Percentiles rank a stretch among this genome's conserved stretches.
Evolutionary conservation across 1,140 invertebrate genomes (phyloP).

Genomic region (Pogonognathellus flavescens): DNA sequence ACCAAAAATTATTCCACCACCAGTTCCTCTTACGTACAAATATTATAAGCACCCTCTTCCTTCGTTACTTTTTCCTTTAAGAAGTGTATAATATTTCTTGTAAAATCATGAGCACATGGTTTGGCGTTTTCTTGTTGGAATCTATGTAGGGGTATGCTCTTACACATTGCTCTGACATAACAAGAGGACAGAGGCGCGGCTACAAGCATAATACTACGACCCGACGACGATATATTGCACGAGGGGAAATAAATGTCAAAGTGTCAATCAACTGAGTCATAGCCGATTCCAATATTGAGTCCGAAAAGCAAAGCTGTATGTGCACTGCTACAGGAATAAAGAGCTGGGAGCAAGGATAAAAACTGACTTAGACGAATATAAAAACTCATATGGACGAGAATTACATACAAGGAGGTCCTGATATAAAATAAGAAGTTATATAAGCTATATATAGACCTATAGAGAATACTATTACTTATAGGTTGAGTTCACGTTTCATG

Average conservation of each 20-base stretch:
- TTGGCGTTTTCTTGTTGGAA: not conserved
- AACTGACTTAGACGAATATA: conserved; percentile 7
- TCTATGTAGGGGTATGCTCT: not conserved
- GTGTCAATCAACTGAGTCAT: conserved; percentile 55
- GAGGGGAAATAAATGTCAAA: conserved; percentile 57
- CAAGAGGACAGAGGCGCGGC: not conserved
- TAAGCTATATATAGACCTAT: not conserved
- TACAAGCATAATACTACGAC: not conserved
- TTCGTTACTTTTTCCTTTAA: no score
- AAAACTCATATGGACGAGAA: not conserved
- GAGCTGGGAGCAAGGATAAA: conserved; percentile 29
- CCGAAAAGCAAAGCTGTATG: not conserved
- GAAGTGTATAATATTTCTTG: no score
- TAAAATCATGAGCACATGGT: no score
- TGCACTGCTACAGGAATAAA: conserved; percentile 21
- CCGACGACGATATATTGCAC: conserved; percentile 27
- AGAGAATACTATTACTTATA: no score
- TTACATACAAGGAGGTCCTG: not conserved
- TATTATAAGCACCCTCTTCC: no score
- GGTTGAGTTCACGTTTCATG: not conserved
- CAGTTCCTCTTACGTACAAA: no score
- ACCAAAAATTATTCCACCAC: no score
- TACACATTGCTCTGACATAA: not conserved
- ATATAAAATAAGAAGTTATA: not conserved
- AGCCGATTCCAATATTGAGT: conserved; percentile 47